These are phyloP conservation scores for Lacerta viridis DNA, from an alignment of 2,797 vertebrate genomes.

Conservation along the genomic window DNA sequence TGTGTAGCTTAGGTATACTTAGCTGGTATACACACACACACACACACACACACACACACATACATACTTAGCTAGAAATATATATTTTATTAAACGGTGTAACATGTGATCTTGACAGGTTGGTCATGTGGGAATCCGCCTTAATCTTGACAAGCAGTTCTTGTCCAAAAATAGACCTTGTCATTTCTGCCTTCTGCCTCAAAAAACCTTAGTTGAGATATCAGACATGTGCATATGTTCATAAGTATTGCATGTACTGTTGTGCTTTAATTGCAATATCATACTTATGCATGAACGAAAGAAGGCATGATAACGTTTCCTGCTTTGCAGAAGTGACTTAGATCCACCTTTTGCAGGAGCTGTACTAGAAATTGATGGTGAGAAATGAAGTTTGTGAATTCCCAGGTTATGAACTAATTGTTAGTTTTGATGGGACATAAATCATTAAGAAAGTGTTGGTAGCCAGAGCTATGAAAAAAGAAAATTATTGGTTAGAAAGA, in stretches of 20 bases:
- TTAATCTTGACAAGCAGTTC: constrained; percentile 28
- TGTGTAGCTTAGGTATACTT: not conserved
- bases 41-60: too few species aligned
- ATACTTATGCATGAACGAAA: not conserved
- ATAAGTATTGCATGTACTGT: constrained; percentile 26
- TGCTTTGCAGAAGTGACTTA: not conserved
- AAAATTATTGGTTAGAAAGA: not conserved
- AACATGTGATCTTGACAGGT: not conserved
- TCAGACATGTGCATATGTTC: constrained; percentile 59
- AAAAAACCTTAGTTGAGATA: constrained; percentile 47
- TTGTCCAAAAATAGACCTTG: constrained; percentile 42
- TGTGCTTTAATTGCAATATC: not conserved
- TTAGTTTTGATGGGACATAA: not conserved
- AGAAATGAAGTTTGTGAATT: not conserved
- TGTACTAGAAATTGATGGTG: not conserved
- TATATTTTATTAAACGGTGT: not conserved
- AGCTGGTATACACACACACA: not conserved
- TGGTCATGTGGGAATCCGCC: not conserved
- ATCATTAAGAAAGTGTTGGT: too few species aligned
- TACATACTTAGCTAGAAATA: not conserved
- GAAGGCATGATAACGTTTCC: not conserved
- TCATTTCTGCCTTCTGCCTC: accelerated
- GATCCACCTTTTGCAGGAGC: not conserved
- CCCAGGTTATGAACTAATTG: not conserved
- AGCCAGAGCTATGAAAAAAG: not conserved